phyloP scores from a whole-genome alignment of 2,797 vertebrate genomes.

The Hypotaenidia okinawae region DNA sequence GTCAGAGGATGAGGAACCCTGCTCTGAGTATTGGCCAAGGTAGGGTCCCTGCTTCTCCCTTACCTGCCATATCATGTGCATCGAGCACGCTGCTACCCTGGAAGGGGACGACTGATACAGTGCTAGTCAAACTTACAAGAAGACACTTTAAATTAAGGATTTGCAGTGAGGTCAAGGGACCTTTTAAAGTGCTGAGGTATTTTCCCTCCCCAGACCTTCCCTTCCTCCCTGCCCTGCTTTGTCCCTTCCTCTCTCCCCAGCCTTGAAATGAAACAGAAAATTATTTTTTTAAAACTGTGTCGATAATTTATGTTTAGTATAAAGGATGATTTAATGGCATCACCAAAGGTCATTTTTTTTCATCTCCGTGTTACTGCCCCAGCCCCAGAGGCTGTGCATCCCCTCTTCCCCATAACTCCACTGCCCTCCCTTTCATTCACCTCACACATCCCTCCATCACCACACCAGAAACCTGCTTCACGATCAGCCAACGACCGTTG shows the following conservation, averaged over 20 bases:
- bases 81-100: neutral
- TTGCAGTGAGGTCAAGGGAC: conserved; percentile 42
- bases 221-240: neutral
- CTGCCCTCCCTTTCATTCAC: neutral
- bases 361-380: conserved; percentile 45
- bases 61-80: neutral
- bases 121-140: neutral
- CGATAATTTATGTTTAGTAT: conserved; percentile 82
- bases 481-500: neutral
- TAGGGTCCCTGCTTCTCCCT: neutral
- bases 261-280: conserved; percentile 79
- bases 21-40: neutral
- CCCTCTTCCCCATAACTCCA: neutral
- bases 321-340: conserved; percentile 79
- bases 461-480: neutral
- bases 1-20: neutral
- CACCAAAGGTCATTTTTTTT: conserved; percentile 81
- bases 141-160: conserved; percentile 6
- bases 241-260: conserved; percentile 31
- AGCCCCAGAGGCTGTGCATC: conserved; percentile 10
- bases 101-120: conserved; percentile 7
- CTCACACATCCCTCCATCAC: neutral
- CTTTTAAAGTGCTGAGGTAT: conserved; percentile 68
- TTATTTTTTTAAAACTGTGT: conserved; percentile 82
- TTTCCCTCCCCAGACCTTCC: neutral